A percentile compares a stretch with the other conserved stretches of the same genome.
phyloP scores from a whole-genome alignment of 2,888 invertebrate genomes.

The Iselma pallidipennis region DNA sequence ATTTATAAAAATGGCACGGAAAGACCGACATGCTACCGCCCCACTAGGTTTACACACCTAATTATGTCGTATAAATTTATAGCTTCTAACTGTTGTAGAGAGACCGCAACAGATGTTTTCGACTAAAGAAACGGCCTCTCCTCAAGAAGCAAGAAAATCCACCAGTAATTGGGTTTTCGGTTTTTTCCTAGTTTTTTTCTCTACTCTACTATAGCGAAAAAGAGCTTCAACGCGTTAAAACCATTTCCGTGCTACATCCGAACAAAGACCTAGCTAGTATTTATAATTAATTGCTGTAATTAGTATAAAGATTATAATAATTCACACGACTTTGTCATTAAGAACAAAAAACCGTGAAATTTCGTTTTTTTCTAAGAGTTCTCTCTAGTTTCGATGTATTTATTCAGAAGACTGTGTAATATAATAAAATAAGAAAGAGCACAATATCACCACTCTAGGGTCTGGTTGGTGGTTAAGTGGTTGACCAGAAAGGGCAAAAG shows the following conservation, averaged over 20 bases:
- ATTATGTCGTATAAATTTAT: slow-evolving; percentile 30
- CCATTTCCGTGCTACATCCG: slow-evolving; percentile 1
- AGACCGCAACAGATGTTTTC: slow-evolving; percentile 20
- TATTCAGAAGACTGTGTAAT: not conserved
- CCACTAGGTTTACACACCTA: slow-evolving; percentile 27
- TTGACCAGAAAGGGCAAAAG: slow-evolving; percentile 22
- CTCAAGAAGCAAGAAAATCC: slow-evolving; percentile 1
- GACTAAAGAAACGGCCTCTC: slow-evolving; percentile 2
- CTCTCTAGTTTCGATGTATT: slow-evolving; percentile 16
- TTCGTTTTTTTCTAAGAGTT: slow-evolving; percentile 19
- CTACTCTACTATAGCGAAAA: not conserved
- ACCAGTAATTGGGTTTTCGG: slow-evolving; percentile 9
- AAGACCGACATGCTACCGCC: slow-evolving; percentile 18
- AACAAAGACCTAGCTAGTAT: not conserved
- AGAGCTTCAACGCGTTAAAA: slow-evolving; percentile 5
- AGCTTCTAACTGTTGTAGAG: slow-evolving; percentile 14
- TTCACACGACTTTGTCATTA: slow-evolving; percentile 18
- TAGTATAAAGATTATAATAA: slow-evolving; percentile 14
- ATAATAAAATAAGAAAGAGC: slow-evolving; percentile 10
- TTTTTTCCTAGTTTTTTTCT: not conserved
- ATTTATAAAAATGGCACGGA: slow-evolving; percentile 26
- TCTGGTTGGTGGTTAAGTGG: slow-evolving; percentile 20
- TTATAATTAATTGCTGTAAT: slow-evolving; percentile 18
- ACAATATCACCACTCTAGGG: not conserved
- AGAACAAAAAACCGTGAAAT: slow-evolving; percentile 5